Percentiles rank a stretch among this genome's conserved stretches.
These are phyloP conservation scores for Leptobrachium ailaonicum DNA, from an alignment of 2,113 vertebrate species.

Conservation along the genomic window DNA sequence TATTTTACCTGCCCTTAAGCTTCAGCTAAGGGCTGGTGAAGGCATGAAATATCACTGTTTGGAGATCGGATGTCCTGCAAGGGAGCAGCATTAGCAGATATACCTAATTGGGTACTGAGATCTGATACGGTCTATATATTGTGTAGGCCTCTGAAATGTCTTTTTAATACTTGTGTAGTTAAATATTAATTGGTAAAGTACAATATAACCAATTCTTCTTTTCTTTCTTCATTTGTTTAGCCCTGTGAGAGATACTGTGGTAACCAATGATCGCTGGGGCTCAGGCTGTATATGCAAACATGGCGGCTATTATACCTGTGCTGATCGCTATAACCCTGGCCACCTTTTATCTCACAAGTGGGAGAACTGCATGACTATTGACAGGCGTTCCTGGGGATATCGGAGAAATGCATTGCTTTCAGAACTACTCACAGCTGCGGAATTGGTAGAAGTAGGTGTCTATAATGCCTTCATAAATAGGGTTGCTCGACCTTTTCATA, in stretches of 20 bases:
- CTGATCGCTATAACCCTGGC: constrained; percentile 86
- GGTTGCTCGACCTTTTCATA: too few species aligned
- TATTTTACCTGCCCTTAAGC: too few species aligned
- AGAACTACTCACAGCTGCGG: constrained; percentile 78
- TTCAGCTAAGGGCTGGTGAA: too few species aligned
- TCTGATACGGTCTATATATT: neutral
- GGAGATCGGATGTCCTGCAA: too few species aligned
- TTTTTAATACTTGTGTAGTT: neutral
- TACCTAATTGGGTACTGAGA: too few species aligned
- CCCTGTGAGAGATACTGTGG: constrained; percentile 84
- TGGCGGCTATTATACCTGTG: constrained; percentile 89
- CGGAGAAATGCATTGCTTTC: constrained; percentile 76
- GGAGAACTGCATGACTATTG: constrained; percentile 96
- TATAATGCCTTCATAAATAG: too few species aligned
- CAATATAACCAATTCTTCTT: too few species aligned
- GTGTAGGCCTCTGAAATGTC: neutral
- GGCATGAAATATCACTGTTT: too few species aligned
- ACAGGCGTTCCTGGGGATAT: constrained; percentile 87
- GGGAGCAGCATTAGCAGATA: too few species aligned
- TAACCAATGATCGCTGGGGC: constrained; percentile 97
- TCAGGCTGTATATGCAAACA: constrained; percentile 78
- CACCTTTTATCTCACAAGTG: constrained; percentile 88
- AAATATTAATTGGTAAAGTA: neutral
- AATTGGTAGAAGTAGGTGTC: constrained; percentile 74
- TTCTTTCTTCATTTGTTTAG: constrained; percentile 61